Evolutionary conservation across 1,140 invertebrate genomes (phyloP), one percentile per base, ranked within the genome.

Genomic region (Scaptomyza hsui): DNA sequence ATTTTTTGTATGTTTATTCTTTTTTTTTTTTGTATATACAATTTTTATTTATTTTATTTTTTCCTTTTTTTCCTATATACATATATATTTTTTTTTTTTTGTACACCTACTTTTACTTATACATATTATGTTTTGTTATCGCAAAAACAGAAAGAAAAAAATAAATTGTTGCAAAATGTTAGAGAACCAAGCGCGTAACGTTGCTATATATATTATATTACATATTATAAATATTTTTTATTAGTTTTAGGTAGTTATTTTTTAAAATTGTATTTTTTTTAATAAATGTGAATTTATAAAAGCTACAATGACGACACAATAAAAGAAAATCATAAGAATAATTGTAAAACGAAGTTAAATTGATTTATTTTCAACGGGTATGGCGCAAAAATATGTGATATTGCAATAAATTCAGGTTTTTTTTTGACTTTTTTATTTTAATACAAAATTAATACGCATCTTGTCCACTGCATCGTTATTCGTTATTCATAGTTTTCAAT

Each of bases 191-290:
- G 78, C 77, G 82, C 82, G 74, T 72, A 86, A 86, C 81, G 78
- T 86, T 86, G 82, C 82, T 86, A 86, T 85, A 85, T 86, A 85
- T 73, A 80, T 80, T 55, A 70, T 86, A 85, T 73, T 85, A 67
- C 71, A 69, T 78, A 76, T 75, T 80, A 82, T 75, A 65, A 78
- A 64, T 82, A 89, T 88, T 81, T 85, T 86, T 88, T 88, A 75
- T 86, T 86, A 88, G 82, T 71, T 72, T 77, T 88, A 88, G 78
- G 78, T 86, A 88, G 77, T 88, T 88, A 82, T 89, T 88, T 86
- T 88, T 88, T 78, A 73, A 89, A 88, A 89, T 88, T 86, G 82
- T 86, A 78, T 78, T 82, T 86, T 78, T 83, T 73, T 75, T 71
- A 68, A 76, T 80, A 86, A 80, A 77, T 83, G 75, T 77, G 80